Evolutionary conservation across 1,140 invertebrate genomes (phyloP).

Genomic region (Lerema accius): DNA sequence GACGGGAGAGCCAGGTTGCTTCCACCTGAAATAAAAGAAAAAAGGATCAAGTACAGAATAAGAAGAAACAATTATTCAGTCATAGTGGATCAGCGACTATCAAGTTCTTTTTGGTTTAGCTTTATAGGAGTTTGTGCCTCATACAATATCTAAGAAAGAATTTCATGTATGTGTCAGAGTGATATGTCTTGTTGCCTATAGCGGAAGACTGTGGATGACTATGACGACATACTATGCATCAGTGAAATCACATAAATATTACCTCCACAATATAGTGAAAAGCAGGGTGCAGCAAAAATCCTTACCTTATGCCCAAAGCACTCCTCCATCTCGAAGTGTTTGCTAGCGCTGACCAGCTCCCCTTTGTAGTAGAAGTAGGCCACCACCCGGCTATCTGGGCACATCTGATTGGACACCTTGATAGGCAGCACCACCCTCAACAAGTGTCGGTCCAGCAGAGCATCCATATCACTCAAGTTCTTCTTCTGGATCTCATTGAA

Average conservation of each 20-base stretch:
- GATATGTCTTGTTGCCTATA: no score
- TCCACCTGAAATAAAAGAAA: slow-evolving; percentile 62
- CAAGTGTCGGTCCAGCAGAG: slow-evolving; percentile 53
- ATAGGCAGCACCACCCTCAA: slow-evolving; percentile 66
- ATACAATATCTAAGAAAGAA: no score
- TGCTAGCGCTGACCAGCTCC: slow-evolving; percentile 83
- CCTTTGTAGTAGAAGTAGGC: slow-evolving; percentile 87
- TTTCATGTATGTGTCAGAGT: no score
- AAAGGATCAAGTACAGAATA: no score
- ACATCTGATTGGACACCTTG: slow-evolving; percentile 84
- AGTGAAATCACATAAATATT: no score
- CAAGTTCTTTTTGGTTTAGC: background rate
- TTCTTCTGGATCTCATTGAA: slow-evolving; percentile 23
- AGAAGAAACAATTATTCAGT: no score
- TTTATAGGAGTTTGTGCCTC: no score
- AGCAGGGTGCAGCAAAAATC: background rate
- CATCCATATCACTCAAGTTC: slow-evolving; percentile 44
- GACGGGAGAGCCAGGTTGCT: slow-evolving; percentile 51
- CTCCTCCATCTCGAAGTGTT: slow-evolving; percentile 74
- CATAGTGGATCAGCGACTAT: no score
- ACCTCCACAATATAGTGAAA: no score
- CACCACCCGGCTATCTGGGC: slow-evolving; percentile 85
- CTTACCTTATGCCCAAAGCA: slow-evolving; percentile 77
- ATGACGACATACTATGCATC: no score
- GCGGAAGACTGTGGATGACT: no score